Conservation (phyloP, 2,888 invertebrate species). For the Phragmatobia fuliginosa region DNA sequence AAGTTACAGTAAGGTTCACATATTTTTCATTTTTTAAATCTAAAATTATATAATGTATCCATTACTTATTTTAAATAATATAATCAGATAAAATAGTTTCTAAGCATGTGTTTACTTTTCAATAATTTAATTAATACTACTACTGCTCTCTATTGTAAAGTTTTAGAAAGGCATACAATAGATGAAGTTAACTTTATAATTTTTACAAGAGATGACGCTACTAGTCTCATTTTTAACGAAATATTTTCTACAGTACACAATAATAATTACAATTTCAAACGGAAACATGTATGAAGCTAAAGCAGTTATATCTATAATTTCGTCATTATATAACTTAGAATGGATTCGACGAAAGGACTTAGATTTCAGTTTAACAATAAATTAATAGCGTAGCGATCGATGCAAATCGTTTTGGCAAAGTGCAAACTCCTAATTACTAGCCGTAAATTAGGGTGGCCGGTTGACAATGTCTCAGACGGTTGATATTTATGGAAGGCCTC, state of each 20-base stretch:
- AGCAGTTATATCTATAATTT: conserved; percentile 14
- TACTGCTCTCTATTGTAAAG: conserved; percentile 9
- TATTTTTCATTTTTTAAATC: too few relatives aligned
- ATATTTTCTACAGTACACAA: conserved; percentile 8
- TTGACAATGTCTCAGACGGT: conserved; percentile 85
- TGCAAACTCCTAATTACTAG: conserved; percentile 86
- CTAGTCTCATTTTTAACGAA: conserved; percentile 5
- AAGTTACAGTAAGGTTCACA: not conserved
- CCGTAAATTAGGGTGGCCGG: conserved; percentile 86
- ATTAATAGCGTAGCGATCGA: conserved; percentile 70
- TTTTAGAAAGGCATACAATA: not conserved
- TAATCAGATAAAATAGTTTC: not conserved
- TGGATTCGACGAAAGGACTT: conserved; percentile 18
- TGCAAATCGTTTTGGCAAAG: conserved; percentile 86
- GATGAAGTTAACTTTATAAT: not conserved
- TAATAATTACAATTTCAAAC: conserved; percentile 21
- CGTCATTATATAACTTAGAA: conserved; percentile 28
- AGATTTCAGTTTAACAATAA: conserved; percentile 38
- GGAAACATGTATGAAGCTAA: conserved; percentile 10
- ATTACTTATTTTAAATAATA: not conserved
- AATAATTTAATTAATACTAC: not conserved
- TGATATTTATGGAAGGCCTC: conserved; percentile 81
- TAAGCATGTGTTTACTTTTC: not conserved
- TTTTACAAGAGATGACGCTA: conserved; percentile 29
- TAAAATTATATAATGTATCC: not conserved